Conservation (phyloP, 2,113 vertebrate species). For the Leptocoma aspasia region DNA sequence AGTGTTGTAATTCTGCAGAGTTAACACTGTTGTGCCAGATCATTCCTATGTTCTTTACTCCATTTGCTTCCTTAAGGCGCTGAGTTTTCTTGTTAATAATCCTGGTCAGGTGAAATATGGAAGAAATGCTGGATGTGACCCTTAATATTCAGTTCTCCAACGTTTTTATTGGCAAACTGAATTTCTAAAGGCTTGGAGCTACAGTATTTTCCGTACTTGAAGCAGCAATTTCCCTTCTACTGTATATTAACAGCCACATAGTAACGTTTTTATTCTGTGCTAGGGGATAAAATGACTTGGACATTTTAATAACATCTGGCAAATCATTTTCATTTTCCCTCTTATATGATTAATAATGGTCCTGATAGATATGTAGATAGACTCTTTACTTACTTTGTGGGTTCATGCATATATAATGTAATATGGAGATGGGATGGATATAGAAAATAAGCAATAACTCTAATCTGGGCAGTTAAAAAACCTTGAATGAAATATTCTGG, state of each 20-base stretch:
- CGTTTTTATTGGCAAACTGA: neutral
- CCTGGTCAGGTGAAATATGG: neutral
- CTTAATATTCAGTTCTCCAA: neutral
- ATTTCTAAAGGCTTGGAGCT: neutral
- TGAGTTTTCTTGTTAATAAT: neutral
- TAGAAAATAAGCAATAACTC: neutral
- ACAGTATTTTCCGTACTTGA: neutral
- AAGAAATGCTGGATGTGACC: neutral
- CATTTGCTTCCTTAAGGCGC: neutral
- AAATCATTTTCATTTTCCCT: conserved; percentile 29
- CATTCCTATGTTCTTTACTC: neutral
- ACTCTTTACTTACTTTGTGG: neutral
- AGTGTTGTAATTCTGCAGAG: neutral
- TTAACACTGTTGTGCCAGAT: neutral
- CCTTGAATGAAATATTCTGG: neutral
- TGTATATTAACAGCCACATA: neutral
- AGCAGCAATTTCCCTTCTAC: neutral
- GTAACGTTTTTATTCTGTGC: neutral
- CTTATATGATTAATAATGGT: conserved; percentile 3
- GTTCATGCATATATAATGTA: neutral
- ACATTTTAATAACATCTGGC: conserved; percentile 8
- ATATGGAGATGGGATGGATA: neutral
- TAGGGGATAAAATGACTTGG: neutral
- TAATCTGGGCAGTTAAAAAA: neutral
- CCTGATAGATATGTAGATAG: neutral